Percentiles rank a stretch among this genome's conserved stretches.
These are phyloP conservation scores for Pammene aurita DNA, from an alignment of 2,888 invertebrate species.

Conservation along the genomic window DNA sequence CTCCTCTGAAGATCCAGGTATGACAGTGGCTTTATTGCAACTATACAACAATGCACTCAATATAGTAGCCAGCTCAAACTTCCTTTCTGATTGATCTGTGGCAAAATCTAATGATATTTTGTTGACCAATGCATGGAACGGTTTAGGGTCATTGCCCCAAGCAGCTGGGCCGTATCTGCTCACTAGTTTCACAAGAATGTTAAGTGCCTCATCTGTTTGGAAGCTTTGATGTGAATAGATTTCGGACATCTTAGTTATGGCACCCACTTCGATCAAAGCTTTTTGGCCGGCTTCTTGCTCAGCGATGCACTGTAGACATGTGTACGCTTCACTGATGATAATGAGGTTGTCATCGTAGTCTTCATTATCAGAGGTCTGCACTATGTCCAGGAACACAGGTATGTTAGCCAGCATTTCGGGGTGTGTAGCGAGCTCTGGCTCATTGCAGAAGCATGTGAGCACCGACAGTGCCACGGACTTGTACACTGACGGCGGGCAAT, in stretches of 20 bases:
- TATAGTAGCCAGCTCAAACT: conserved; percentile 94
- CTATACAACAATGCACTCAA: conserved; percentile 89
- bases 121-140: conserved; percentile 91
- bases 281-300: conserved; percentile 90
- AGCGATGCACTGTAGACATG: conserved; percentile 92
- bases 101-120: conserved; percentile 94
- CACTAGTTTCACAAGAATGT: conserved; percentile 89
- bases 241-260: conserved; percentile 91
- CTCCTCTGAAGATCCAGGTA: conserved; percentile 86
- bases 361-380: conserved; percentile 91
- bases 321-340: conserved; percentile 93
- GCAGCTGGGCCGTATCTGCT: conserved; percentile 87
- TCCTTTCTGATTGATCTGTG: conserved; percentile 93
- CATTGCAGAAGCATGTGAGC: conserved; percentile 92
- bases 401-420: conserved; percentile 92
- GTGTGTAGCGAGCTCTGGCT: conserved; percentile 90
- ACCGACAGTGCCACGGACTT: conserved; percentile 95
- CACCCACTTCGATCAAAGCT: conserved; percentile 89
- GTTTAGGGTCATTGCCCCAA: conserved; percentile 90
- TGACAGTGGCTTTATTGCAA: conserved; percentile 86
- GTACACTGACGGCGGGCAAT: conserved; percentile 94
- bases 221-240: conserved; percentile 94
- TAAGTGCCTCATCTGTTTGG: conserved; percentile 94
- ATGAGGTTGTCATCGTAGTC: conserved; percentile 94
- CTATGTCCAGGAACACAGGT: conserved; percentile 92